phyloP scores from a whole-genome alignment of 2,797 vertebrate species.

The Chaetodon trifasciatus region DNA sequence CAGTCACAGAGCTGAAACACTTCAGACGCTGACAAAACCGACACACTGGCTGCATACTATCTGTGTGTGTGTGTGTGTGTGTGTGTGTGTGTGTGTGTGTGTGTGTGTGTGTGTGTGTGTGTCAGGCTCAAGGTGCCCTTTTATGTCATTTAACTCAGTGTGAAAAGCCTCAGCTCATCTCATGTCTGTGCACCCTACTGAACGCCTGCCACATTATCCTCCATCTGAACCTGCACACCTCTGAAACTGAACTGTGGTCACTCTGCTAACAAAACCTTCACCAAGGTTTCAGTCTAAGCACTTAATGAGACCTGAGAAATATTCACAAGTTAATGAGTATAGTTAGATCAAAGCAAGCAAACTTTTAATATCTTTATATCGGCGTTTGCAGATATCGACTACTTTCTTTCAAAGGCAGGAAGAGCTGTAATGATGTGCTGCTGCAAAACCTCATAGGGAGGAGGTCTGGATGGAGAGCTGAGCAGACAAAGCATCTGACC shows the following conservation, averaged over 20 bases:
- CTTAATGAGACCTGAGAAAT: background rate
- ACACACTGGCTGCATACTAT: constrained; percentile 10
- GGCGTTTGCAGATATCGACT: background rate
- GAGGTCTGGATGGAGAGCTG: background rate
- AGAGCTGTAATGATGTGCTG: background rate
- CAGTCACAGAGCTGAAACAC: constrained; percentile 36
- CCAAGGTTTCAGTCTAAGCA: background rate
- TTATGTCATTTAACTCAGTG: constrained; percentile 17
- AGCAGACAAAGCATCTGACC: background rate
- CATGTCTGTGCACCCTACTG: background rate
- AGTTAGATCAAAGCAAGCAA: background rate
- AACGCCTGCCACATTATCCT: background rate
- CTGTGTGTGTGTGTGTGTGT: constrained; percentile 23
- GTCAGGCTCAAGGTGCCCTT: constrained; percentile 28
- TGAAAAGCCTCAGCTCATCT: constrained; percentile 24
- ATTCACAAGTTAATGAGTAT: background rate
- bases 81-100: constrained; percentile 21
- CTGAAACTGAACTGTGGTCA: background rate
- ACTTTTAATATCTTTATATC: background rate
- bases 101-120: constrained; percentile 23
- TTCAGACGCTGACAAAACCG: constrained; percentile 24
- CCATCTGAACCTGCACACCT: background rate
- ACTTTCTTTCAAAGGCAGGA: background rate
- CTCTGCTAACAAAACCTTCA: background rate
- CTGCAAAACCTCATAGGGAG: background rate